These are phyloP conservation scores for Melipona bicolor DNA, from an alignment of 2,888 invertebrate genomes.

Conservation along the genomic window DNA sequence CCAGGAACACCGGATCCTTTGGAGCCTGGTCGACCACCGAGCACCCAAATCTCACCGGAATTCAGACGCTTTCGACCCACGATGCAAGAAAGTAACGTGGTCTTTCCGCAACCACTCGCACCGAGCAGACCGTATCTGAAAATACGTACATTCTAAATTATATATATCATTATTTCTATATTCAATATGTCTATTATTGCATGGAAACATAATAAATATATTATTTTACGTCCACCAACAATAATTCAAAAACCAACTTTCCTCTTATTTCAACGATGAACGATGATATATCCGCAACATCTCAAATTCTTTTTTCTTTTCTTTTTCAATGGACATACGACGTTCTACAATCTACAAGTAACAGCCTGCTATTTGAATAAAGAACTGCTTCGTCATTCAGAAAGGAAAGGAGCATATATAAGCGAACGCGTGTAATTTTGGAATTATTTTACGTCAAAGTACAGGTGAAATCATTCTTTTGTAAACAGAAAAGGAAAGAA, in stretches of 20 bases:
- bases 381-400: neutral
- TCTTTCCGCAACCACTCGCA: slow-evolving; percentile 98
- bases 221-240: too few relatives aligned
- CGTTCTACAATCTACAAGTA: neutral
- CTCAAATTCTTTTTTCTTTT: neutral
- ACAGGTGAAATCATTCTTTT: too few relatives aligned
- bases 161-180: too few relatives aligned
- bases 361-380: neutral
- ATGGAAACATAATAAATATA: neutral
- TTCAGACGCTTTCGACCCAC: slow-evolving; percentile 96
- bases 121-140: slow-evolving; percentile 97
- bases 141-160: neutral
- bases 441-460: too few relatives aligned
- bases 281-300: neutral
- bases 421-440: too few relatives aligned
- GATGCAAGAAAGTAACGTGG: slow-evolving; percentile 95
- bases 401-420: neutral
- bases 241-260: neutral
- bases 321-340: too few relatives aligned
- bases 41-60: slow-evolving; percentile 95
- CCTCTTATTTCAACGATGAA: neutral
- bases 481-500: too few relatives aligned
- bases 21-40: slow-evolving; percentile 95
- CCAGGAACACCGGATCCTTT: slow-evolving; percentile 96
- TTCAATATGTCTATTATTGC: too few relatives aligned